A percentile compares a stretch with the other conserved stretches of the same genome.
Conservation (phyloP, 2,888 invertebrate species). For the Agyllia agylla region DNA sequence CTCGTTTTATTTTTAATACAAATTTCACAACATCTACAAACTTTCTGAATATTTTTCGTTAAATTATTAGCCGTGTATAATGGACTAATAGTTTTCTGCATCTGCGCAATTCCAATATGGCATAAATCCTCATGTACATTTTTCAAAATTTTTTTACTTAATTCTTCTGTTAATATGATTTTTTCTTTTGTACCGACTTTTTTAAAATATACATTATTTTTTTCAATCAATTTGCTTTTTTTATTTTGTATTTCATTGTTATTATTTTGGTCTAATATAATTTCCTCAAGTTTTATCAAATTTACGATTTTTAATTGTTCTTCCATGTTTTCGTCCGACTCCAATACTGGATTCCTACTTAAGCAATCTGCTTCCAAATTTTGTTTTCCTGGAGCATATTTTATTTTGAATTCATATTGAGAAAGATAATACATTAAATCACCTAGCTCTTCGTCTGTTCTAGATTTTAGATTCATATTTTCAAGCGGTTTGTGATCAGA, state of each 20-base stretch:
- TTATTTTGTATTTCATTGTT: not conserved
- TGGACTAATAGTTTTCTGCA: slow-evolving; percentile 27
- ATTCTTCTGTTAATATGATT: slow-evolving; percentile 16
- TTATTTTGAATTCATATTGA: slow-evolving; percentile 78
- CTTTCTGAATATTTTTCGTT: slow-evolving; percentile 32
- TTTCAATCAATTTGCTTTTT: not conserved
- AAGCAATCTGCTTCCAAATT: slow-evolving; percentile 71
- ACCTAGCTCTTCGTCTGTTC: slow-evolving; percentile 66
- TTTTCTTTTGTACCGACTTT: not conserved
- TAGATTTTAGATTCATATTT: slow-evolving; percentile 61
- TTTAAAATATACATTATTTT: not conserved
- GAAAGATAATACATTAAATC: slow-evolving; percentile 77
- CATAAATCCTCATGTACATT: slow-evolving; percentile 15
- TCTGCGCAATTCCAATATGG: slow-evolving; percentile 33
- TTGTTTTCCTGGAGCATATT: slow-evolving; percentile 65
- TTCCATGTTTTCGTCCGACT: slow-evolving; percentile 61
- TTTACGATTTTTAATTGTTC: slow-evolving; percentile 73
- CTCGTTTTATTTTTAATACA: slow-evolving; percentile 50
- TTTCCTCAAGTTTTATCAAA: slow-evolving; percentile 39
- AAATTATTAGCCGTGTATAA: slow-evolving; percentile 28
- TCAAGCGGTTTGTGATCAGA: slow-evolving; percentile 72
- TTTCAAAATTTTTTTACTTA: not conserved
- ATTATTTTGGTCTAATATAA: not conserved
- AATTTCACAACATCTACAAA: slow-evolving; percentile 34
- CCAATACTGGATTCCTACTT: slow-evolving; percentile 75